phyloP scores from a whole-genome alignment of 1,140 invertebrate species.

The Phthorimaea operculella region DNA sequence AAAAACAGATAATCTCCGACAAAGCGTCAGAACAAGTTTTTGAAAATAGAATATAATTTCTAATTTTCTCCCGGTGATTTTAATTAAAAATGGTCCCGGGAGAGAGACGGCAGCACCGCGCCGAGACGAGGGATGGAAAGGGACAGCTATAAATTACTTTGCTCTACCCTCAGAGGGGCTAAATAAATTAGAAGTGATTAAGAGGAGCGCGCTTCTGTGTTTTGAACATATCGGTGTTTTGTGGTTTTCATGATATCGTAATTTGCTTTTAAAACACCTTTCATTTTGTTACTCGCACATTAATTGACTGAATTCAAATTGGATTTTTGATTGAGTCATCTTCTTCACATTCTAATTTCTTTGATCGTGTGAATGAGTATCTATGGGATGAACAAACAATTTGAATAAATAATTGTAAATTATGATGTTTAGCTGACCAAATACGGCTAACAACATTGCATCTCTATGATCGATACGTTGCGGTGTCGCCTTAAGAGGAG shows the following conservation, averaged over 20 bases:
- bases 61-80: conserved; percentile 66
- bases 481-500: conserved; percentile 51
- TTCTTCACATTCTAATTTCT: too few relatives aligned
- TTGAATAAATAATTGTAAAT: too few relatives aligned
- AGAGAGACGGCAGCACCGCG: conserved; percentile 39
- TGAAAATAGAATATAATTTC: conserved; percentile 69
- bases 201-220: conserved; percentile 57
- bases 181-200: conserved; percentile 68
- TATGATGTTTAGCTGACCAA: too few relatives aligned
- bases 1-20: conserved; percentile 65
- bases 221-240: conserved; percentile 44
- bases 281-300: too few relatives aligned
- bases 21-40: conserved; percentile 65
- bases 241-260: conserved; percentile 37
- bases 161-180: conserved; percentile 50
- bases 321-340: too few relatives aligned
- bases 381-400: too few relatives aligned
- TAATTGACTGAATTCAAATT: too few relatives aligned
- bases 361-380: too few relatives aligned
- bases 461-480: conserved; percentile 28
- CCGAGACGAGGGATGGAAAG: conserved; percentile 38
- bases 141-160: conserved; percentile 56
- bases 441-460: not conserved
- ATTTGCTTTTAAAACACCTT: conserved; percentile 7
- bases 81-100: conserved; percentile 66